Percentiles rank a stretch among this genome's conserved stretches.
Conservation (phyloP, 2,888 invertebrate genomes). For the Synergus umbraculus region DNA sequence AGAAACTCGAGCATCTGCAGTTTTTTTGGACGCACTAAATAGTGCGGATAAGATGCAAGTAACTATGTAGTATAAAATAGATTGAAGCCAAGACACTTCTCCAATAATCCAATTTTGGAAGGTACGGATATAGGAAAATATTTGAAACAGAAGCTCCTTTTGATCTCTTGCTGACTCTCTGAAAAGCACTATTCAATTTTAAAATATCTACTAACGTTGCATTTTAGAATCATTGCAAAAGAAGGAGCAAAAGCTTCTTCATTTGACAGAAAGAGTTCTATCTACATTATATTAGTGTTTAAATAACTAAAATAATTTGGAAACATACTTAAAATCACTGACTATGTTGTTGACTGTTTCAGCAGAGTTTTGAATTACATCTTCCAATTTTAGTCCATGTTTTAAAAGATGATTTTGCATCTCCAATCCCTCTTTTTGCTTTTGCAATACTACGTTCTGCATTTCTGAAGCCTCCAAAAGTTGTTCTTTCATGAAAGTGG, state of each 20-base stretch:
- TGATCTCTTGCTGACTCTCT: conserved; percentile 80
- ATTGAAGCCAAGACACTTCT: conserved; percentile 83
- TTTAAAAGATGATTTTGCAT: conserved; percentile 79
- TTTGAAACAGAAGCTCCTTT: conserved; percentile 79
- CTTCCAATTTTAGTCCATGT: conserved; percentile 77
- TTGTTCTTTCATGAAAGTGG: conserved; percentile 77
- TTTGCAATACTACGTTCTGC: conserved; percentile 77
- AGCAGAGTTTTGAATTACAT: conserved; percentile 78
- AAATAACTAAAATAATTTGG: conserved; percentile 10
- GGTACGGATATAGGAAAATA: conserved; percentile 79
- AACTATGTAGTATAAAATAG: conserved; percentile 80
- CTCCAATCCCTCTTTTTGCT: conserved; percentile 78
- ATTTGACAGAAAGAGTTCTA: background rate
- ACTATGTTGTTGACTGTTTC: conserved; percentile 77
- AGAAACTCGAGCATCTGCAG: conserved; percentile 79
- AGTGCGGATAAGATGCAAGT: conserved; percentile 79
- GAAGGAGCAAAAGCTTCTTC: background rate
- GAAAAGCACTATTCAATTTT: conserved; percentile 52
- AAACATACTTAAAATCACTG: conserved; percentile 77
- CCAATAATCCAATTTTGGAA: conserved; percentile 82
- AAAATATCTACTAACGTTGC: no score
- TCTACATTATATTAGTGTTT: background rate
- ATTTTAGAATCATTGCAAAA: background rate
- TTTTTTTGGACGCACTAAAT: conserved; percentile 80
- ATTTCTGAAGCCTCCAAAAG: conserved; percentile 77